Base-by-base conservation (phyloP, 2,797 vertebrate genomes). In the Gambelia wislizenii region DNA sequence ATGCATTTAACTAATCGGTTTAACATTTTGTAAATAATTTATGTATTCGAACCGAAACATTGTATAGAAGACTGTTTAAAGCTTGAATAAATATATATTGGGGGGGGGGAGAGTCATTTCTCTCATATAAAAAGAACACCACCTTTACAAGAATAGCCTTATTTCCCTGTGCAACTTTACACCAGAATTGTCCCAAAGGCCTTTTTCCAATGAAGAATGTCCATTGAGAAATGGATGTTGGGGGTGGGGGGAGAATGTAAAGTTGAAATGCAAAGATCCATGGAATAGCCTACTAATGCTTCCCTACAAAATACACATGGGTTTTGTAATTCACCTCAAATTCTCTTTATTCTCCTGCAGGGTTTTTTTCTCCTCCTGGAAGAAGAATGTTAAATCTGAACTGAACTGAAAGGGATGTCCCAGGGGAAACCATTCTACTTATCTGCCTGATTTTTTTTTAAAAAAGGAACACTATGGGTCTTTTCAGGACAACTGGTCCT, bases 401-500 rank as follows among this genome's bases (percentile, higher is more conserved):
- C 3, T 30, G 44, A 54, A 49, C 75, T 67, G 75, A 78, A 75
- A 64, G 47, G 74, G 33, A 47, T 67, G 20, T 78, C 75, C 33
- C 56, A 30, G 33, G 52, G 56, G 18, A 33, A 39, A 36, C 84
- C 36, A 30, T n/a, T 49, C 20, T 33, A 36, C 42, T 67, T 77
- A 27, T 67, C 75, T 86, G 33, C 47, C 44, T 16, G 44, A 77
- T 30, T 33, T 42, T 75, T 74, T 39, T 70, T 67, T 67, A n/a
- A 70, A 36, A 77, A 64, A 36, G 59, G 47, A 39, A 70, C 36
- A 70, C 49, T 4, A 6, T 42, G 30, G 59, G 25, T 72, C 67
- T 44, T 84, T 87, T 74, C 69, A 87, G 78, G 86, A 81, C 49
- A 81, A 81, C 39, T 8, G 49, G 27, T 74, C 77, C 67, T 81